Conservation (phyloP, 2,797 vertebrate genomes). For the Kryptopterus vitreolus region DNA sequence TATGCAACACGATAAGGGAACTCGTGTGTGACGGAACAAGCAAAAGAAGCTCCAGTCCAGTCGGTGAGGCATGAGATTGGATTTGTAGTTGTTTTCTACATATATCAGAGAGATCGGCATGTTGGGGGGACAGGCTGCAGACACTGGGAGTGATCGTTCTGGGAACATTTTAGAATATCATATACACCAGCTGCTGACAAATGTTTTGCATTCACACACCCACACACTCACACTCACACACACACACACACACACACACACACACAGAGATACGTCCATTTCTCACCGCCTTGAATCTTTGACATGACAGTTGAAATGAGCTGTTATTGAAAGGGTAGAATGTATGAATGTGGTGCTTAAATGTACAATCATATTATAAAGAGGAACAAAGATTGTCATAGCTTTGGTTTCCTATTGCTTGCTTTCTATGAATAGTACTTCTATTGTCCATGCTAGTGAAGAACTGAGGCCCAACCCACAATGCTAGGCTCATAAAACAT, state of each 20-base stretch:
- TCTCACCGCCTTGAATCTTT: background rate
- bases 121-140: constrained; percentile 18
- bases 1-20: constrained; percentile 49
- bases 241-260: no score
- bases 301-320: background rate
- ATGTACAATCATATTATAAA: constrained; percentile 17
- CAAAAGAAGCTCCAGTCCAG: constrained; percentile 49
- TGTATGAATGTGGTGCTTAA: constrained; percentile 32
- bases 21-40: constrained; percentile 43
- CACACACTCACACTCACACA: constrained; percentile 6
- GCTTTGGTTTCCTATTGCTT: constrained; percentile 49
- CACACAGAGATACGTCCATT: no score
- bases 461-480: constrained; percentile 53
- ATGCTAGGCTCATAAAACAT: constrained; percentile 53
- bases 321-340: constrained; percentile 13
- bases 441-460: constrained; percentile 50
- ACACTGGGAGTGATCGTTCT: constrained; percentile 40
- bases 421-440: constrained; percentile 32
- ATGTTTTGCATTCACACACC: constrained; percentile 16
- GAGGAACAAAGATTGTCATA: background rate
- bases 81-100: constrained; percentile 56
- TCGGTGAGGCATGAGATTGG: constrained; percentile 57
- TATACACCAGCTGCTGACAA: constrained; percentile 39
- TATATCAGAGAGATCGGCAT: constrained; percentile 41
- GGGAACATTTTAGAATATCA: constrained; percentile 45